phyloP scores from a whole-genome alignment of 2,888 invertebrate genomes.

The Parnassius mnemosyne region DNA sequence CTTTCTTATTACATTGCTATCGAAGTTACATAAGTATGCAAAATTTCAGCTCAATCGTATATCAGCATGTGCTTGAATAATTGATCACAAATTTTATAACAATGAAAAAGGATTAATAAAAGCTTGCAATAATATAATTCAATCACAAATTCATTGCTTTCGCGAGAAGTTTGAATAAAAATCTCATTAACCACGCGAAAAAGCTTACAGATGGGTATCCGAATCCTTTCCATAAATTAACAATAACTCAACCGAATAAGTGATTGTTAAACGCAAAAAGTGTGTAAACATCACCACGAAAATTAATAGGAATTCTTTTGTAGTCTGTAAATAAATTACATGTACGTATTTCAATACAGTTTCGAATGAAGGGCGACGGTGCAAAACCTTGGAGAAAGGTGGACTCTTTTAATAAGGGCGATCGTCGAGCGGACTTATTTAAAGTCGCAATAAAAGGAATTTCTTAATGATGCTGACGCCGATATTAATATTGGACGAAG shows the following conservation, averaged over 20 bases:
- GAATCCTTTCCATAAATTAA: slow-evolving; percentile 44
- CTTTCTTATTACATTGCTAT: no score
- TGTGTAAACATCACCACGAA: slow-evolving; percentile 52
- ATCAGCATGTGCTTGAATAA: no score
- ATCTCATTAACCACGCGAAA: no score
- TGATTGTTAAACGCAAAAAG: slow-evolving; percentile 59
- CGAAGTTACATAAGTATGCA: no score
- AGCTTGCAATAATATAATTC: no score
- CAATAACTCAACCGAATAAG: slow-evolving; percentile 57
- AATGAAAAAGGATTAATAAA: no score
- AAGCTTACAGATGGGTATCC: slow-evolving; percentile 16
- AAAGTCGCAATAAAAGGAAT: slow-evolving; percentile 78
- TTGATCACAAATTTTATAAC: no score
- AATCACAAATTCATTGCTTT: no score
- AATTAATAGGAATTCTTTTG: slow-evolving; percentile 64
- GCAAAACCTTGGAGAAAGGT: slow-evolving; percentile 76
- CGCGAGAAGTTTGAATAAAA: no score
- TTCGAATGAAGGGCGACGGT: slow-evolving; percentile 67
- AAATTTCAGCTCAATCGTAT: no score
- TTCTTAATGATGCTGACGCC: slow-evolving; percentile 76
- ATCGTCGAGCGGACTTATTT: slow-evolving; percentile 72
- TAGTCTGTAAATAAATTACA: slow-evolving; percentile 49
- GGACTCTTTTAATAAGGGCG: slow-evolving; percentile 69
- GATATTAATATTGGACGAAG: slow-evolving; percentile 73
- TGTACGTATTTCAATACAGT: slow-evolving; percentile 48